Percentiles rank a stretch among this genome's conserved stretches.
phyloP scores from a whole-genome alignment of 2,797 vertebrate genomes.

The Streptopelia turtur region DNA sequence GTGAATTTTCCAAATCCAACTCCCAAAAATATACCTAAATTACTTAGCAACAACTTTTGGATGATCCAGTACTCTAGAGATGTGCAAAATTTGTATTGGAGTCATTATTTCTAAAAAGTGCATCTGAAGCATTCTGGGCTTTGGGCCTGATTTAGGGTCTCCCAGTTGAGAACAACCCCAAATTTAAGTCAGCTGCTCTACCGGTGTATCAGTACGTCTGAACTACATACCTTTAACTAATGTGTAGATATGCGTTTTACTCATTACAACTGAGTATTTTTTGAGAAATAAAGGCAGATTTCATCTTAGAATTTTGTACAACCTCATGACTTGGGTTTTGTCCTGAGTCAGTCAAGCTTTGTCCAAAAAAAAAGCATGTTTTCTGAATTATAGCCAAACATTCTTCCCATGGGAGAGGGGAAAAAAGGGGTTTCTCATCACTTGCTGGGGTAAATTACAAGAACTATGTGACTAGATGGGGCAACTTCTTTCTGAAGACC shows the following conservation, averaged over 20 bases:
- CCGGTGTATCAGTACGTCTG: neutral
- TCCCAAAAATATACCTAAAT: neutral
- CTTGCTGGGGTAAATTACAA: slow-evolving; percentile 5
- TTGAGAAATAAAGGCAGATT: neutral
- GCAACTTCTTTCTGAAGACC: slow-evolving; percentile 37
- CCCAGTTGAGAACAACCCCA: neutral
- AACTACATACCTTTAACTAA: neutral
- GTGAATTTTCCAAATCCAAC: neutral
- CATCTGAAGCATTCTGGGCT: neutral
- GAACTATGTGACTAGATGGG: neutral
- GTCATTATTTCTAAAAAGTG: neutral
- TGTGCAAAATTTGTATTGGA: neutral
- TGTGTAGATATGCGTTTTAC: neutral
- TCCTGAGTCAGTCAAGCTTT: neutral
- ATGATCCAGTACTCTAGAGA: neutral
- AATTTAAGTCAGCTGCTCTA: neutral
- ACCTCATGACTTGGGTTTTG: neutral
- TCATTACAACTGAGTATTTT: neutral
- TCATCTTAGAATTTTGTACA: neutral
- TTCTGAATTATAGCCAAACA: neutral
- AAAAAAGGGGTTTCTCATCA: slow-evolving; percentile 13
- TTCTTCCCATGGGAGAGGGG: neutral
- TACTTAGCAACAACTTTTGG: neutral
- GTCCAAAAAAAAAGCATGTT: neutral
- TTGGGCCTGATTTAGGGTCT: neutral